Evolutionary conservation across 2,888 invertebrate species (phyloP), one percentile per base, ranked within the genome.

Genomic region (Augiades crinisus): DNA sequence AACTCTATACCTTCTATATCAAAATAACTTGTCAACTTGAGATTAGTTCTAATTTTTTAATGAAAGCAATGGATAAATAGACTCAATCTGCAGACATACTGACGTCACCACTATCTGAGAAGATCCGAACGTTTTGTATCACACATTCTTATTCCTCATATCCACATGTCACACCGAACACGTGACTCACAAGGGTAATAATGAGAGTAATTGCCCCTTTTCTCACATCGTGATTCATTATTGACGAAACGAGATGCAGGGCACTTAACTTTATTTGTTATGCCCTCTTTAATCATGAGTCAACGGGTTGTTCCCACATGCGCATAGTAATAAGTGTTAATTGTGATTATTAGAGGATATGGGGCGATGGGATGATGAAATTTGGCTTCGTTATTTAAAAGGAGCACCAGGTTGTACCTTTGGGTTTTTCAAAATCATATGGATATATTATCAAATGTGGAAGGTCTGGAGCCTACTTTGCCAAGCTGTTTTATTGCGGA

Each of bases 221-320:
- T 87, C 85, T 83, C 85, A 85, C 81, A 83, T 81, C 74, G 83
- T 88, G 87, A 86, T 86, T 88, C 87, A 81, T 82, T 72, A 67
- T 65, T 61, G 63, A 73, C 72, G 72, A 68, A 76, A 74, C 70
- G 69, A 75, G 70, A 67, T 68, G 67, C 70, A 67, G 67, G 62
- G 68, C 73, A 71, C 73, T 77, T 68, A 62, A 74, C 65, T 75
- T 77, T 78, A 75, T 80, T 77, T 78, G 73, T 83, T 79, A 73
- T 70, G 68, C 73, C 72, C 73, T 62, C 72, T 78, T 81, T 77
- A 78, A 83, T 83, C 72, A 77, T 72, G 74, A 77, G 76, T 76
- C 74, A 78, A 75, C 70, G 60, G 65, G 55, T 59, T 53, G 55
- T 58, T 60, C 60, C 53, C 56, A 40, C 41, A 45, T 37, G 16